A percentile compares a stretch with the other conserved stretches of the same genome.
phyloP scores from a whole-genome alignment of 2,888 invertebrate species.

The Elgonia sp. region DNA sequence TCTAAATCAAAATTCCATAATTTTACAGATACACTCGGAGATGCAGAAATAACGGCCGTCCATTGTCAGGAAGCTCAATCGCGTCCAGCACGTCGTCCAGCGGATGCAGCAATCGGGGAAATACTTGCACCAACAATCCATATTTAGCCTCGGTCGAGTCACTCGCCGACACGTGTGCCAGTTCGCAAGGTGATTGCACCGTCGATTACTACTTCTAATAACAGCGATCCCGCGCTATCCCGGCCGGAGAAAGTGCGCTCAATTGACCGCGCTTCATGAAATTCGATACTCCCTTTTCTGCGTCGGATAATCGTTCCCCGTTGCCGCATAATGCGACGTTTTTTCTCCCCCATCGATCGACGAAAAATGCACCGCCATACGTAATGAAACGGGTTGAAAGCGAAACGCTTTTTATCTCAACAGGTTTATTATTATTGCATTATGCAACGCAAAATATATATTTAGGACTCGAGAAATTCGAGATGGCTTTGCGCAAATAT shows the following conservation, averaged over 20 bases:
- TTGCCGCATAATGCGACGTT: constrained; percentile 51
- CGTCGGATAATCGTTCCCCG: constrained; percentile 40
- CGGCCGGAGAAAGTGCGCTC: constrained; percentile 65
- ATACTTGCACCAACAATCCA: constrained; percentile 91
- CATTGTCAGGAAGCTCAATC: constrained; percentile 93
- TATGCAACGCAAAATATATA: constrained; percentile 56
- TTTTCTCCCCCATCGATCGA: constrained; percentile 6
- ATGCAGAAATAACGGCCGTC: constrained; percentile 88
- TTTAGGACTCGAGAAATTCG: constrained; percentile 44
- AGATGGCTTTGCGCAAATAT: constrained; percentile 15
- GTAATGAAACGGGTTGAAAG: constrained; percentile 51
- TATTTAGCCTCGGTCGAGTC: constrained; percentile 96
- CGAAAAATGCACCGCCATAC: constrained; percentile 43
- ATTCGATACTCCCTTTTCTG: constrained; percentile 58
- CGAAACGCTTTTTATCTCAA: constrained; percentile 53
- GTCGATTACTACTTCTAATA: constrained; percentile 68
- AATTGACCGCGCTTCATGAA: constrained; percentile 67
- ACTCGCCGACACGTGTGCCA: constrained; percentile 92
- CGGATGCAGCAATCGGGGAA: constrained; percentile 88
- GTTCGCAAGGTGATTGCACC: constrained; percentile 85
- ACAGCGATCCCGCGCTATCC: constrained; percentile 30
- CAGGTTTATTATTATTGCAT: constrained; percentile 53
- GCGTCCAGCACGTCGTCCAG: constrained; percentile 89
- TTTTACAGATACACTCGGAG: constrained; percentile 87
- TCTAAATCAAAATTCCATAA: not conserved